Evolutionary conservation across 2,113 vertebrate species (phyloP).

Genomic region (Tetrax tetrax): DNA sequence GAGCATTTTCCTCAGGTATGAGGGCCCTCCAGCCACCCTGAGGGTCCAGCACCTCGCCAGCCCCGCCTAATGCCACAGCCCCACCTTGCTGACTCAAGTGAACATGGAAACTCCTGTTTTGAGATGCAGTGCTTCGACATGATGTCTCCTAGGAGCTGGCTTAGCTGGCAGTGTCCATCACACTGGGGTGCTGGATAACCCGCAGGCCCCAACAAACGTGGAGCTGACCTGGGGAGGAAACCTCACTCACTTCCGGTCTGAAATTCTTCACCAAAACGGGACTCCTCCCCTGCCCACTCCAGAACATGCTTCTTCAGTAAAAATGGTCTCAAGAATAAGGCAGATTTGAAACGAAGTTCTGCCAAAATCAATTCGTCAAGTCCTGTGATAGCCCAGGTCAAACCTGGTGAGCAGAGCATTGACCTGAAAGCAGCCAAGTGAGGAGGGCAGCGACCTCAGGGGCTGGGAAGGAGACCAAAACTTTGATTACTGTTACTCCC

Average conservation of each 20-base stretch:
- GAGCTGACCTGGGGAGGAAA: not conserved
- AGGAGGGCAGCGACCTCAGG: not conserved
- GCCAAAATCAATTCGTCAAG: not conserved
- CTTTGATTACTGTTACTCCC: not conserved
- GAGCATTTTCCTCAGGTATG: not conserved
- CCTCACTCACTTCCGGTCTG: not conserved
- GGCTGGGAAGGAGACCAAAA: not conserved
- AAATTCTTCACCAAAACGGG: not conserved
- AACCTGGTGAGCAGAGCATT: not conserved
- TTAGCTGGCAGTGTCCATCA: not conserved
- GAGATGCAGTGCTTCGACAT: not conserved
- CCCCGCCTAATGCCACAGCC: not conserved
- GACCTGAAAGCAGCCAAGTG: not conserved
- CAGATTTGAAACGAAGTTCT: not conserved
- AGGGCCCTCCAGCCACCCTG: not conserved
- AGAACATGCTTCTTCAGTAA: not conserved
- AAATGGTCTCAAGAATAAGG: not conserved
- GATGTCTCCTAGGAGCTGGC: not conserved
- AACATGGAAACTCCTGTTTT: not conserved
- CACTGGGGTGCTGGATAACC: not conserved
- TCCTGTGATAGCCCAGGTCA: not conserved
- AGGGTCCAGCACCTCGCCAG: not conserved
- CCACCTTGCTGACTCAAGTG: not conserved
- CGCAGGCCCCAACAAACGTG: not conserved
- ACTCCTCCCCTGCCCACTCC: not conserved